Base-by-base conservation (phyloP, 2,888 invertebrate species). In the Oscheius sp. region DNA sequence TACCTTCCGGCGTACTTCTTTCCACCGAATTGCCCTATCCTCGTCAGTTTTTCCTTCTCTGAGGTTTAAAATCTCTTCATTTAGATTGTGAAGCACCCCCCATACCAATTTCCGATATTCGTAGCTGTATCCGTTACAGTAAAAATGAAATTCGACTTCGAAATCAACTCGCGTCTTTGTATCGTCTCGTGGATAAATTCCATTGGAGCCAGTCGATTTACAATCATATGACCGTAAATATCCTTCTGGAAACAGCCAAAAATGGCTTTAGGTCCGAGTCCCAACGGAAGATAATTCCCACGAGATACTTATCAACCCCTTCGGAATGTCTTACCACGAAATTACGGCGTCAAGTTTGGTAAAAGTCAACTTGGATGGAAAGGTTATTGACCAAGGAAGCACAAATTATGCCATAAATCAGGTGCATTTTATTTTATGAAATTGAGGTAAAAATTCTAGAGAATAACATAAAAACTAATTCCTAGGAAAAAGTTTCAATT, bases 191-290 rank as follows among this genome's bases (percentile, higher is more conserved):
- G 72, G 98, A 99, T 90, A 91, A 98, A 79, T 95, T 95, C 88
- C 96, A 97, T 35, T 99, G 97, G 97, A 93, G 95, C n/a, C 94
- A 96, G 89, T 94, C 94, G 79, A 92, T 94, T 76, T 93, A 93
- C 89, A 94, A 95, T 73, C 95, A 95, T 90, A 94, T 97, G 80
- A 96, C 97, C 53, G 92, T 92, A 87, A 89, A 90, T n/a, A 88
- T 52, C 16, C n/a, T 6, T 6, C 35, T 35, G 3, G 35, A 35
- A 35, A 35, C 35, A 9, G 9, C 5, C 5, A 9, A 35, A 35
- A 35, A 35, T 6, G 35, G 9, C 35, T 35, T 35, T 9, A 35
- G 35, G 35, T 35, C 35, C 35, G 35, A 35, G 35, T 35, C 35
- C 35, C 35, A 6, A 35, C 35, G 35, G 35, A 35, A 35, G 35